These are phyloP conservation scores for Andrena hattorfiana DNA, from an alignment of 2,888 invertebrate genomes.

Conservation along the genomic window DNA sequence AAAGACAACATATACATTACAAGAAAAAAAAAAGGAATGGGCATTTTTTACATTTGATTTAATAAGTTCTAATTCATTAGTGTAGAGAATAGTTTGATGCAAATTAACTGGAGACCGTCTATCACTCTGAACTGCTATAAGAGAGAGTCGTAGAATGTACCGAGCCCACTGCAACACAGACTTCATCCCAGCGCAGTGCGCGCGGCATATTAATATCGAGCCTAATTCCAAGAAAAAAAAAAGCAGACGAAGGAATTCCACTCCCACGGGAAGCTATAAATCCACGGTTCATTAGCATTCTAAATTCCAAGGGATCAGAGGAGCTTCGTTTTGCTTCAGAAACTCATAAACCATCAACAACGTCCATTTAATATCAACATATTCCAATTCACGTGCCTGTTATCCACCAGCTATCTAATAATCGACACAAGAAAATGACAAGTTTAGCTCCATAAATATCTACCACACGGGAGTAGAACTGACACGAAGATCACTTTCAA, in stretches of 20 bases:
- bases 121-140: background rate
- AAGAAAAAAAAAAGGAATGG: no score
- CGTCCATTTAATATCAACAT: background rate
- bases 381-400: slow-evolving; percentile 9
- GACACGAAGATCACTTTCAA: no score
- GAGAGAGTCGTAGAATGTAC: background rate
- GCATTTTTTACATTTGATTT: no score
- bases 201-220: slow-evolving; percentile 31
- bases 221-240: slow-evolving; percentile 26
- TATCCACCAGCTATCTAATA: background rate
- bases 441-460: background rate
- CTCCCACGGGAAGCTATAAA: slow-evolving; percentile 47
- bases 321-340: background rate
- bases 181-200: background rate
- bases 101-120: background rate
- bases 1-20: no score
- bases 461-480: background rate
- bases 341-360: background rate
- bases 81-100: background rate
- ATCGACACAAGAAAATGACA: background rate
- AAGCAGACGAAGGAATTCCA: slow-evolving; percentile 19
- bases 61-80: no score
- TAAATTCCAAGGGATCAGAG: slow-evolving; percentile 15
- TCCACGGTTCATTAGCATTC: slow-evolving; percentile 26
- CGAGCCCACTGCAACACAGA: background rate